A percentile compares a stretch with the other conserved stretches of the same genome.
Evolutionary conservation across 2,113 vertebrate genomes (phyloP).

Genomic region (Zosterops lateralis): DNA sequence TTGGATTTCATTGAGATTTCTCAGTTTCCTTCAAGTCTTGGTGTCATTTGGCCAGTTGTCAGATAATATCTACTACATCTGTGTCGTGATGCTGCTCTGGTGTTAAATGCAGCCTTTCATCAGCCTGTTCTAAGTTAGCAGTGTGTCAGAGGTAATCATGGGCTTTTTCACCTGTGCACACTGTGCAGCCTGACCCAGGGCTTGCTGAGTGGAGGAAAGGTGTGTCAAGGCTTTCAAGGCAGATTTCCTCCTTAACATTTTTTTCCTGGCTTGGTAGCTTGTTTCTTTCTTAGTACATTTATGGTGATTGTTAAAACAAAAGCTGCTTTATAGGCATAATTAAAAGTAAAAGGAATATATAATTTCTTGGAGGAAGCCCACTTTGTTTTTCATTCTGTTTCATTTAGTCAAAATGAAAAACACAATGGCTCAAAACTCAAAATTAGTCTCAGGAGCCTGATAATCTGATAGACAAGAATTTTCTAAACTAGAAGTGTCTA

Average conservation of each 20-base stretch:
- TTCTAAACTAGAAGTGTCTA: slow-evolving; percentile 53
- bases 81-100: neutral
- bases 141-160: neutral
- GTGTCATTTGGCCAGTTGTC: neutral
- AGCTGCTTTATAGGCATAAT: neutral
- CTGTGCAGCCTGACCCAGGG: neutral
- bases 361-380: neutral
- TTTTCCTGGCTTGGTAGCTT: neutral
- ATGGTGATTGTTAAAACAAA: neutral
- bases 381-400: neutral
- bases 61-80: neutral
- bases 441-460: neutral
- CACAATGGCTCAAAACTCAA: neutral
- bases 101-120: neutral
- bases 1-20: neutral
- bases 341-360: neutral
- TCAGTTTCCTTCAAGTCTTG: neutral
- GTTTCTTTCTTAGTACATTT: neutral
- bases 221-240: neutral
- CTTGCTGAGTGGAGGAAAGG: neutral
- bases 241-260: neutral
- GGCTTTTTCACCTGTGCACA: neutral
- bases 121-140: neutral
- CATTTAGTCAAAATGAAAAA: neutral
- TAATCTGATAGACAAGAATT: slow-evolving; percentile 54